Evolutionary conservation across 2,797 vertebrate species (phyloP).

Genomic region (Molossus alvarezi): DNA sequence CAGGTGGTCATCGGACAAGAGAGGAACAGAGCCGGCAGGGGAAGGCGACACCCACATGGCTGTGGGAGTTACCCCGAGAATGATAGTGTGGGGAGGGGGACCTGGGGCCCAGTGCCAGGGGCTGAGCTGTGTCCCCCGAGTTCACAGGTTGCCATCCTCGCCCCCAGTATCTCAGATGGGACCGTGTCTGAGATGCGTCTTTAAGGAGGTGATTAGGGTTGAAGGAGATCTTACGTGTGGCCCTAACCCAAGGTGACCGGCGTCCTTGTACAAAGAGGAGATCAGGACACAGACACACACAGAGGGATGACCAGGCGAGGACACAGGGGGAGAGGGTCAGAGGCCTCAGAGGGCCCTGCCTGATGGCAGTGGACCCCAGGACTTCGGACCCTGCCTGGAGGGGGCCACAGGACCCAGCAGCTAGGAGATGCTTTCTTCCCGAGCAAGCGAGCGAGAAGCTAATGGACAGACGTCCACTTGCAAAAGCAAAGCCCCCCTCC

Average conservation of each 20-base stretch:
- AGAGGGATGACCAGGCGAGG: too few relatives aligned
- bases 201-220: too few relatives aligned
- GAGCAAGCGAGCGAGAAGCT: accelerated
- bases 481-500: accelerated
- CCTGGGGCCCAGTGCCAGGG: accelerated
- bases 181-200: accelerated
- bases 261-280: too few relatives aligned
- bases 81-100: accelerated
- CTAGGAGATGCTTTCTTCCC: neutral
- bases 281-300: too few relatives aligned
- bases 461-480: accelerated
- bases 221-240: accelerated
- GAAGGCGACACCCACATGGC: accelerated
- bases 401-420: too few relatives aligned
- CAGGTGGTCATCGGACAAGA: accelerated
- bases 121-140: neutral
- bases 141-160: accelerated
- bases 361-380: too few relatives aligned
- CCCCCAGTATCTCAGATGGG: neutral
- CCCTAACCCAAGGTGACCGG: accelerated
- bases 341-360: too few relatives aligned
- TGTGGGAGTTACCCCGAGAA: accelerated
- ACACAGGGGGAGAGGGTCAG: too few relatives aligned
- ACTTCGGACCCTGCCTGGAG: too few relatives aligned
- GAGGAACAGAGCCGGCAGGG: accelerated